These are phyloP conservation scores for Drosophila anomelani DNA, from an alignment of 2,888 invertebrate genomes.

Conservation along the genomic window DNA sequence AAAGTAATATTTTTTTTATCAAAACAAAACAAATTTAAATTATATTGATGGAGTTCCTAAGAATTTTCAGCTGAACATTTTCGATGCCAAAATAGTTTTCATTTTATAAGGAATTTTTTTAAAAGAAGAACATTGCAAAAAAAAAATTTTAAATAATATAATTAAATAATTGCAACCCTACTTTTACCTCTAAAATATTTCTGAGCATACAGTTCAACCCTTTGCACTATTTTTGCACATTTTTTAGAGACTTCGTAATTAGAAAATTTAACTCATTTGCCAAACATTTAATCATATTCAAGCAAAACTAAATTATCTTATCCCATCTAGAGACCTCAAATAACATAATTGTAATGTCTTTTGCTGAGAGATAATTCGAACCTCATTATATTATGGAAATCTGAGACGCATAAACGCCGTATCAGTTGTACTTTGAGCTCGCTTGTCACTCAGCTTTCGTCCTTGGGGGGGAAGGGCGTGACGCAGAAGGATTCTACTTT, in stretches of 20 bases:
- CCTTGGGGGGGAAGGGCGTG: conserved; percentile 19
- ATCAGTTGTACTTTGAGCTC: conserved; percentile 17
- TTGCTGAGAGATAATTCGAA: background rate
- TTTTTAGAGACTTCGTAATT: background rate
- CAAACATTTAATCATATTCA: background rate
- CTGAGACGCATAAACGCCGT: conserved; percentile 15
- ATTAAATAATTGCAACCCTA: too few species aligned
- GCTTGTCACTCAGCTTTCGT: conserved; percentile 33
- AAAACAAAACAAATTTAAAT: too few species aligned
- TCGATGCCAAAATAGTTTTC: background rate
- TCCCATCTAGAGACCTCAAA: background rate
- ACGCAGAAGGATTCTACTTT: conserved; percentile 21
- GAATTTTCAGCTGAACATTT: too few species aligned
- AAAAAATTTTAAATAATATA: too few species aligned
- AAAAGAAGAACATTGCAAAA: background rate
- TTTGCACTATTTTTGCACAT: background rate
- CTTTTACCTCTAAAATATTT: too few species aligned
- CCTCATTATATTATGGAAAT: background rate
- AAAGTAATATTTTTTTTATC: too few species aligned
- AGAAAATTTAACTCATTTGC: background rate
- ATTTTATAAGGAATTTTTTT: background rate
- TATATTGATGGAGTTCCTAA: too few species aligned
- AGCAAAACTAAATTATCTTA: background rate
- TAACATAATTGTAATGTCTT: background rate
- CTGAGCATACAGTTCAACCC: background rate